Conservation (phyloP, 2,888 invertebrate species). For the Balanococcus diminutus region DNA sequence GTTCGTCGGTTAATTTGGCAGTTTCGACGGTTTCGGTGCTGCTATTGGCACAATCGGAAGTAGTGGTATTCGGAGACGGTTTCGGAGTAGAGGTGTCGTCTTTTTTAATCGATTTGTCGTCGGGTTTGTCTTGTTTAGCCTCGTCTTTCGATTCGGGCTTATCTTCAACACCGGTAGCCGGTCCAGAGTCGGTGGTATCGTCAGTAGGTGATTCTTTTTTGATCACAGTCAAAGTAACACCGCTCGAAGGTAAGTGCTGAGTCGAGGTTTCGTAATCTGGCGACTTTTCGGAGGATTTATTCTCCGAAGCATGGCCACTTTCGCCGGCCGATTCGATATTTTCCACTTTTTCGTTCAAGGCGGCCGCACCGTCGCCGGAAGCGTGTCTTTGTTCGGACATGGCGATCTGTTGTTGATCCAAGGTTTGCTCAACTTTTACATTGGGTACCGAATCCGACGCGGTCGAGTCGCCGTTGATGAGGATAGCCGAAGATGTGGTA, state of each 20-base stretch:
- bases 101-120: background rate
- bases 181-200: background rate
- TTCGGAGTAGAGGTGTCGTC: background rate
- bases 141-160: background rate
- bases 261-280: background rate
- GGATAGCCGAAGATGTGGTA: background rate
- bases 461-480: background rate
- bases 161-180: background rate
- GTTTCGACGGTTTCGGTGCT: conserved; percentile 23
- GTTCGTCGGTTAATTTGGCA: background rate
- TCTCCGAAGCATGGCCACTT: background rate
- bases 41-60: background rate
- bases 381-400: conserved; percentile 46
- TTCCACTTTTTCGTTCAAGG: background rate
- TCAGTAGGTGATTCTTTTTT: background rate
- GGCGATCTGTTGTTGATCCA: background rate
- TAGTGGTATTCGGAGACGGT: background rate
- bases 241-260: background rate
- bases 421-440: background rate
- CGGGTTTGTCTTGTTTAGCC: background rate
- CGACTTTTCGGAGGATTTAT: background rate
- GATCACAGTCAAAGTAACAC: conserved; percentile 17
- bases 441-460: background rate
- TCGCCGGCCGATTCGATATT: background rate
- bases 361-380: background rate